Conservation (phyloP, 2,113 vertebrate genomes). For the Callithrix jacchus region DNA sequence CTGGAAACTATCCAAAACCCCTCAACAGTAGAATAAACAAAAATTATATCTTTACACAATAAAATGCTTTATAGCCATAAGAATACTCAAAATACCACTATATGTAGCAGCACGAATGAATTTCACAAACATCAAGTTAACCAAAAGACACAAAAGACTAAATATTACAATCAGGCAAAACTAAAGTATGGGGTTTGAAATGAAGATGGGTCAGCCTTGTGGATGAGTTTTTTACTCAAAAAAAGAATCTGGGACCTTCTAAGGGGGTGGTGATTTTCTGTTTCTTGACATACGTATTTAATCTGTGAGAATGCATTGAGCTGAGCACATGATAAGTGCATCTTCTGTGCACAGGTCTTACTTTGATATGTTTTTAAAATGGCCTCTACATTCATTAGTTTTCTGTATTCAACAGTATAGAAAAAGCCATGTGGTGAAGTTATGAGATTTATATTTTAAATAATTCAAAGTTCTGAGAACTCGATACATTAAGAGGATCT, state of each 20-base stretch:
- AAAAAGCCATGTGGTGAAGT: slow-evolving; percentile 42
- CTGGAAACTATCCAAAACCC: neutral
- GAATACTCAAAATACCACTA: neutral
- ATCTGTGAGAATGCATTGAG: neutral
- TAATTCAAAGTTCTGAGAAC: neutral
- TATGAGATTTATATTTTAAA: slow-evolving; percentile 10
- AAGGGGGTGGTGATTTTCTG: neutral
- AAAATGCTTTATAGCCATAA: neutral
- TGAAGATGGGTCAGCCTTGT: neutral
- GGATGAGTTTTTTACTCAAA: neutral
- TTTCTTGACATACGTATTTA: neutral
- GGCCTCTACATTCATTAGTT: neutral
- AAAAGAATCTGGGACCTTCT: neutral
- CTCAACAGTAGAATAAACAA: neutral
- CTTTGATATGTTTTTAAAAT: neutral
- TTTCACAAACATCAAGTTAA: neutral
- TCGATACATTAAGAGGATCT: neutral
- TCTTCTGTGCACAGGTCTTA: neutral
- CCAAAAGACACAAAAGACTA: neutral
- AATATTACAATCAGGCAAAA: neutral
- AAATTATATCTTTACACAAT: neutral
- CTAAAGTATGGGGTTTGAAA: neutral
- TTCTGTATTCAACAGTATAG: slow-evolving; percentile 2
- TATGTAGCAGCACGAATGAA: neutral
- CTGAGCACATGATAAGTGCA: neutral